Percentiles rank a stretch among this genome's conserved stretches.
Conservation (phyloP, 2,797 vertebrate species). For the Pampus argenteus region DNA sequence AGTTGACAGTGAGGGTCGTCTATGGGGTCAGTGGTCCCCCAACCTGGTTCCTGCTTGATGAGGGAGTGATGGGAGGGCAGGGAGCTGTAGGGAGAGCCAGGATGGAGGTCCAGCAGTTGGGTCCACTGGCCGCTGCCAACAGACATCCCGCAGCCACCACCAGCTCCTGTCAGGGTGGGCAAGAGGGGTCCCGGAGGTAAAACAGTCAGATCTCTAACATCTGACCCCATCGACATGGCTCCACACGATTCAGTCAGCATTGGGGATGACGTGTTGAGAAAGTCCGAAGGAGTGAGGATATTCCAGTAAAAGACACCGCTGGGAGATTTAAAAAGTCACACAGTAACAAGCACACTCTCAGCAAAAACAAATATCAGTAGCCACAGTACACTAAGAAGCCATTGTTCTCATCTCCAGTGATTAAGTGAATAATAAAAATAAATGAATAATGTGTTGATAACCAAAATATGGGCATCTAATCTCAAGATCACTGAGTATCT, state of each 20-base stretch:
- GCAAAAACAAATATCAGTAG: constrained; percentile 41
- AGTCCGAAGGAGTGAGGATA: constrained; percentile 48
- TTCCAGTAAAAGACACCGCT: constrained; percentile 46
- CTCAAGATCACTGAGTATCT: constrained; percentile 34
- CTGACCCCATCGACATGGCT: constrained; percentile 91
- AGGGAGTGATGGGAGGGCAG: constrained; percentile 92
- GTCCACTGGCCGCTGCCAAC: constrained; percentile 93
- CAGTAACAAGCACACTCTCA: constrained; percentile 15
- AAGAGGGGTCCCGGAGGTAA: constrained; percentile 85
- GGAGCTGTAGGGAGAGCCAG: constrained; percentile 89
- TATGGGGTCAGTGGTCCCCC: constrained; percentile 89
- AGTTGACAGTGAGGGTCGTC: constrained; percentile 93
- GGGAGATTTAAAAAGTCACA: constrained; percentile 31
- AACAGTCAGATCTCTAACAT: constrained; percentile 93
- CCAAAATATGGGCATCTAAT: constrained; percentile 37
- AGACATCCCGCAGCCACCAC: constrained; percentile 88
- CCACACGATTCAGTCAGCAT: constrained; percentile 84
- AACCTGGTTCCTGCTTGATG: constrained; percentile 97
- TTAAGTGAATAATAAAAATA: constrained; percentile 29
- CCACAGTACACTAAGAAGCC: constrained; percentile 32
- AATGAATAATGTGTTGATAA: constrained; percentile 6
- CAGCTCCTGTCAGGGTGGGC: constrained; percentile 86
- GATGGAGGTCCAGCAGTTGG: constrained; percentile 90
- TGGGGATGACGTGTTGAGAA: constrained; percentile 14
- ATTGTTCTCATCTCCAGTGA: constrained; percentile 44